These are phyloP conservation scores for Glaucopsyche alexis DNA, from an alignment of 2,888 invertebrate genomes.

Conservation along the genomic window DNA sequence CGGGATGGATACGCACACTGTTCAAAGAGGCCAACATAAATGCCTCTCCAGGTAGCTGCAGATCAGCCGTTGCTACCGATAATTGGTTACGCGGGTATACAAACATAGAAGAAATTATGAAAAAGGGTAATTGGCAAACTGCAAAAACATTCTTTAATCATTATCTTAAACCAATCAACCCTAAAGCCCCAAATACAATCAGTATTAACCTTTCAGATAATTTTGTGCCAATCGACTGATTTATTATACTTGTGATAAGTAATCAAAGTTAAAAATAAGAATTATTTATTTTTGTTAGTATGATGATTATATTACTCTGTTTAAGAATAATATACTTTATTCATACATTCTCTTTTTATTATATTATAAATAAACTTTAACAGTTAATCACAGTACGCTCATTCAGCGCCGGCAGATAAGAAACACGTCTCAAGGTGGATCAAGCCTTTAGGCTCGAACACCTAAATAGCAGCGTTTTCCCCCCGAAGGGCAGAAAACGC, in stretches of 20 bases:
- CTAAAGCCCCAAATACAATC: background rate
- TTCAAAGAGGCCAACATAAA: constrained; percentile 16
- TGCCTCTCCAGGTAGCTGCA: constrained; percentile 21
- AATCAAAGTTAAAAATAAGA: constrained; percentile 23
- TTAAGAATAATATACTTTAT: constrained; percentile 21
- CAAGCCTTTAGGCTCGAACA: constrained; percentile 20
- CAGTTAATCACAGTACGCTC: constrained; percentile 25
- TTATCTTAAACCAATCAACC: constrained; percentile 24
- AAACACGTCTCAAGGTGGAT: constrained; percentile 23
- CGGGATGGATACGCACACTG: constrained; percentile 31
- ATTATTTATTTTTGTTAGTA: constrained; percentile 19
- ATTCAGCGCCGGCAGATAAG: constrained; percentile 26
- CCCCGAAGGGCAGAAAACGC: too few species aligned
- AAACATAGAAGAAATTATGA: constrained; percentile 19
- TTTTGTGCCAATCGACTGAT: constrained; percentile 15
- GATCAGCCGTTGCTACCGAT: background rate
- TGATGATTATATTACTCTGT: constrained; percentile 18
- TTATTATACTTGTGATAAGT: constrained; percentile 22
- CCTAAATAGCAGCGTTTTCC: constrained; percentile 26
- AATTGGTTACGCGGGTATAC: constrained; percentile 5
- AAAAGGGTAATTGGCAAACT: constrained; percentile 21
- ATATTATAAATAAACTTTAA: too few species aligned
- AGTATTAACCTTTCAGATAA: constrained; percentile 11
- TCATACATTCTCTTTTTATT: constrained; percentile 7
- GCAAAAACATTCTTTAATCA: constrained; percentile 23